Evolutionary conservation across 2,888 invertebrate genomes (phyloP).

Genomic region (Dynastes tityus): DNA sequence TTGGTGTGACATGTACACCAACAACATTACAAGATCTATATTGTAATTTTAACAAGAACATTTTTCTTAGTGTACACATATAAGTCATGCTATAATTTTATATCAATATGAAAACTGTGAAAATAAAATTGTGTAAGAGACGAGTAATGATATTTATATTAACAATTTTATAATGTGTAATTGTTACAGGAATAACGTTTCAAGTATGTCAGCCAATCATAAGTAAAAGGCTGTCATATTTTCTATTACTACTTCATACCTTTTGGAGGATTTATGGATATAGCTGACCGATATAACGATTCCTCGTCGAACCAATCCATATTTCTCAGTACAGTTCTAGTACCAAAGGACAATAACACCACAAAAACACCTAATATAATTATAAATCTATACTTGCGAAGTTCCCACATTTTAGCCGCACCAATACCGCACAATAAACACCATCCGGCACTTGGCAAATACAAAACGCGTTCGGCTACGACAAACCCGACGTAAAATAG

Average conservation of each 20-base stretch:
- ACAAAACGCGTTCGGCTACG: conserved; percentile 95
- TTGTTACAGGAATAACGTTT: no score
- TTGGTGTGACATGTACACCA: no score
- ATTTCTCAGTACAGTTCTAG: conserved; percentile 87
- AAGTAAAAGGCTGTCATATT: no score
- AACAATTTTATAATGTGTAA: no score
- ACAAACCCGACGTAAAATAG: conserved; percentile 99
- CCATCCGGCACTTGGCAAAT: conserved; percentile 96
- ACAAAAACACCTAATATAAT: conserved; percentile 72
- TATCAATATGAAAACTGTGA: no score
- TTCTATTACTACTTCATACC: conserved; percentile 75
- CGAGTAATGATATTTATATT: no score
- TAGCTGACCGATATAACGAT: conserved; percentile 91
- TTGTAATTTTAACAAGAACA: no score
- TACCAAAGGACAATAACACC: conserved; percentile 80
- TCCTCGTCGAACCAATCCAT: conserved; percentile 95
- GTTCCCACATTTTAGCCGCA: conserved; percentile 74
- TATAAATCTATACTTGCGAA: conserved; percentile 66
- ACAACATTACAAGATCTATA: no score
- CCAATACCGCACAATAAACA: conserved; percentile 90
- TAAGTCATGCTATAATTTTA: no score
- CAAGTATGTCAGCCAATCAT: no score
- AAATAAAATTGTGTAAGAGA: no score
- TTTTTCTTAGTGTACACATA: no score
- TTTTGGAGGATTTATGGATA: conserved; percentile 97